phyloP scores from a whole-genome alignment of 2,797 vertebrate genomes.

The Sciaenops ocellatus region DNA sequence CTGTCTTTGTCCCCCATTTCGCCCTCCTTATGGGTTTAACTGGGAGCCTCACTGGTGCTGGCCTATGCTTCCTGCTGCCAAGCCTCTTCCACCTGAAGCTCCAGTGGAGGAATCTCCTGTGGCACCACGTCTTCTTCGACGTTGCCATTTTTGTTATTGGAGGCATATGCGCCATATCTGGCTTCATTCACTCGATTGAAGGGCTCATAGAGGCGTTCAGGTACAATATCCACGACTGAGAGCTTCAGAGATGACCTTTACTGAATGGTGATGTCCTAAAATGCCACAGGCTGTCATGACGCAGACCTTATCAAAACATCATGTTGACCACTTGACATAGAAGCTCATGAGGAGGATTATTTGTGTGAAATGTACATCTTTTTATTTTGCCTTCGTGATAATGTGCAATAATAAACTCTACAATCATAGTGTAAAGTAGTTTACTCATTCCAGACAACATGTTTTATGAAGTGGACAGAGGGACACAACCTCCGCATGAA shows the following conservation, averaged over 20 bases:
- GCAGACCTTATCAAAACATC: slow-evolving; percentile 42
- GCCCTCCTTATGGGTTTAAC: slow-evolving; percentile 96
- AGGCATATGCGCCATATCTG: slow-evolving; percentile 94
- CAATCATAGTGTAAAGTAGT: slow-evolving; percentile 76
- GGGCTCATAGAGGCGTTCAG: slow-evolving; percentile 94
- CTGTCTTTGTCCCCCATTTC: slow-evolving; percentile 95
- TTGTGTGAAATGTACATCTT: slow-evolving; percentile 81
- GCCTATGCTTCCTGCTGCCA: slow-evolving; percentile 94
- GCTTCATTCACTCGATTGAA: slow-evolving; percentile 95
- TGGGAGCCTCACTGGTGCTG: slow-evolving; percentile 94
- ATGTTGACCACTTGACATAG: slow-evolving; percentile 36
- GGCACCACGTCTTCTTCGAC: slow-evolving; percentile 97
- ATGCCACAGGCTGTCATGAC: slow-evolving; percentile 29
- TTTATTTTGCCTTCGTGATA: slow-evolving; percentile 82
- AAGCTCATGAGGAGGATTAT: slow-evolving; percentile 66
- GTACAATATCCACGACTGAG: slow-evolving; percentile 91
- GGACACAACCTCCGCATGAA: slow-evolving; percentile 45
- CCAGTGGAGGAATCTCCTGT: slow-evolving; percentile 93
- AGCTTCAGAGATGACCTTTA: slow-evolving; percentile 38
- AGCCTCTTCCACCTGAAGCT: slow-evolving; percentile 96
- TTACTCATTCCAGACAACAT: slow-evolving; percentile 59
- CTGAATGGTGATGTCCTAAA: slow-evolving; percentile 43
- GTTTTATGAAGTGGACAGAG: slow-evolving; percentile 58
- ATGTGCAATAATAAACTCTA: slow-evolving; percentile 84
- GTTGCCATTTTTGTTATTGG: slow-evolving; percentile 96